A percentile compares a stretch with the other conserved stretches of the same genome.
Evolutionary conservation across 2,113 vertebrate genomes (phyloP).

Genomic region (Heterotilapia buettikoferi): DNA sequence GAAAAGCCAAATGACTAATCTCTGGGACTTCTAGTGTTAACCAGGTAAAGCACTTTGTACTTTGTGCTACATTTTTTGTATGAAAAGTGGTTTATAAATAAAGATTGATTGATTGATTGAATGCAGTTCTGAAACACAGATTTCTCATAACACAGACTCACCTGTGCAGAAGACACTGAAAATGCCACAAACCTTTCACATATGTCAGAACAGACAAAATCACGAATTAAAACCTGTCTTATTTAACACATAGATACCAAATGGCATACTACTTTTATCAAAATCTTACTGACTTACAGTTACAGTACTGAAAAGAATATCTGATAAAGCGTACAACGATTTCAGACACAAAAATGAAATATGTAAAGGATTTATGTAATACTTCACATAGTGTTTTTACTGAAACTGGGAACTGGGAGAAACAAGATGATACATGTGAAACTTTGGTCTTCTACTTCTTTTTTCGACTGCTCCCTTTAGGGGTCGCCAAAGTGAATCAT

Average conservation of each 20-base stretch:
- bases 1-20: too few relatives aligned
- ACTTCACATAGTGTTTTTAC: neutral
- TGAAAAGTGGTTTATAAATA: too few relatives aligned
- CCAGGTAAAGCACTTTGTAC: too few relatives aligned
- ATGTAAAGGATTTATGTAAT: neutral
- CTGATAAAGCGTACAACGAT: fast-evolving
- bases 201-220: neutral
- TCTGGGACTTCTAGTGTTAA: too few relatives aligned
- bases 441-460: neutral
- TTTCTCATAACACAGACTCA: neutral
- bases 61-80: too few relatives aligned
- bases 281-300: neutral
- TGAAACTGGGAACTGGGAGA: neutral
- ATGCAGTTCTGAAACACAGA: neutral
- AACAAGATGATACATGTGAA: neutral
- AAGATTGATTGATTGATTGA: too few relatives aligned
- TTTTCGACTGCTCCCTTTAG: neutral
- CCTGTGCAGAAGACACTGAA: fast-evolving
- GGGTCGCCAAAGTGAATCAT: neutral
- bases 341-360: fast-evolving
- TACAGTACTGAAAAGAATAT: neutral
- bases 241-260: neutral
- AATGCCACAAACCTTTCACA: neutral
- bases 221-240: fast-evolving
- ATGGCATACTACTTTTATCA: neutral